A percentile compares a stretch with the other conserved stretches of the same genome.
These are phyloP conservation scores for Drosophila niveifrons DNA, from an alignment of 2,888 invertebrate species.

Conservation along the genomic window DNA sequence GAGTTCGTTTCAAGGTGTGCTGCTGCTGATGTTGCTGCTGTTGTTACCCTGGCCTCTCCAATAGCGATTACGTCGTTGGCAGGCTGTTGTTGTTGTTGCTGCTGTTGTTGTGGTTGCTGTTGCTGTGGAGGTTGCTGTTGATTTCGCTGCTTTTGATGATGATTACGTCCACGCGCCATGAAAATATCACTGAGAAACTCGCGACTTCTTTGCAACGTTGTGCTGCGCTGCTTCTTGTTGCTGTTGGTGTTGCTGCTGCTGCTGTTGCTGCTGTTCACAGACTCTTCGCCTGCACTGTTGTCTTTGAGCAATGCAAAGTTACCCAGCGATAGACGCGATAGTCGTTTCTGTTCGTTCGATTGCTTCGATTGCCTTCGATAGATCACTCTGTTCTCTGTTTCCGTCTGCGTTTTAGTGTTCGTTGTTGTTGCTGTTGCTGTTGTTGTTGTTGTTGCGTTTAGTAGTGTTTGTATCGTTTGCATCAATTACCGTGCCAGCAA, in stretches of 20 bases:
- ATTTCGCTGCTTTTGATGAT: slow-evolving; percentile 79
- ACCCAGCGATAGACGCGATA: slow-evolving; percentile 73
- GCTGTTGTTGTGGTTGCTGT: slow-evolving; percentile 46
- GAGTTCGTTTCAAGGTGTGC: slow-evolving; percentile 83
- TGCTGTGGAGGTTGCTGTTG: slow-evolving; percentile 56
- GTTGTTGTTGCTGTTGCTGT: background rate
- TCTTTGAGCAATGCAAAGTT: slow-evolving; percentile 54
- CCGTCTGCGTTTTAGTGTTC: slow-evolving; percentile 1
- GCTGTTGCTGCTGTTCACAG: slow-evolving; percentile 5
- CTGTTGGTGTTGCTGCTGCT: background rate
- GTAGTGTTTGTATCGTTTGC: slow-evolving; percentile 39
- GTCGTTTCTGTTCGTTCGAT: slow-evolving; percentile 69
- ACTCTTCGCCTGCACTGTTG: slow-evolving; percentile 22
- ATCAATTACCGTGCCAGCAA: slow-evolving; percentile 59
- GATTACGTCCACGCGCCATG: slow-evolving; percentile 85
- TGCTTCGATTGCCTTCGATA: slow-evolving; percentile 59
- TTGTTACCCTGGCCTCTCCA: slow-evolving; percentile 38
- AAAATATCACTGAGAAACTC: slow-evolving; percentile 83
- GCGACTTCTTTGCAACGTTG: slow-evolving; percentile 78
- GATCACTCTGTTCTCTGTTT: slow-evolving; percentile 22
- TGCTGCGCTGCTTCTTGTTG: slow-evolving; percentile 63
- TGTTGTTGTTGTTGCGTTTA: slow-evolving; percentile 1
- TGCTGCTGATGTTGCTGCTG: slow-evolving; percentile 47
- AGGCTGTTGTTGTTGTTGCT: slow-evolving; percentile 51
- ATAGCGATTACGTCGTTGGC: slow-evolving; percentile 60